Evolutionary conservation across 2,888 invertebrate genomes (phyloP).

Genomic region (Pterobdella sp.): DNA sequence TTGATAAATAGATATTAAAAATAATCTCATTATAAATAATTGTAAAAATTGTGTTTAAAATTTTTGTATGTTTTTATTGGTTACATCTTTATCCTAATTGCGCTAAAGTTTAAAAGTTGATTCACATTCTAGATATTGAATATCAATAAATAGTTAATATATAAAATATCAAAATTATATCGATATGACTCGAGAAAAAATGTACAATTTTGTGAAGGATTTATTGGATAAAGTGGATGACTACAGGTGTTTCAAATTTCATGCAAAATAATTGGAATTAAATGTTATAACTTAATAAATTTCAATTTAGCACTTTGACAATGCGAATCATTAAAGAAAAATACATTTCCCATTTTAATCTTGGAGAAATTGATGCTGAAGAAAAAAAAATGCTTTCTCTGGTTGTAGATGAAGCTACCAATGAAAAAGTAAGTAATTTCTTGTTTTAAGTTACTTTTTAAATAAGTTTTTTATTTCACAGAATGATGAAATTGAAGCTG

Average conservation of each 20-base stretch:
- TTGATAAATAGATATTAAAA: too few species aligned
- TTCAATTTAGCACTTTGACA: slow-evolving; percentile 18
- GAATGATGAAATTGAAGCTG: not conserved
- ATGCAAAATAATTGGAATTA: not conserved
- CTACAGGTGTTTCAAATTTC: slow-evolving; percentile 6
- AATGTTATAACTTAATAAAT: not conserved
- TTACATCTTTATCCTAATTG: too few species aligned
- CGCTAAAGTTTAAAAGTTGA: too few species aligned
- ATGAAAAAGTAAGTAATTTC: slow-evolving; percentile 24
- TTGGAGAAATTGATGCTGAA: slow-evolving; percentile 16
- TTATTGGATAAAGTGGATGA: slow-evolving; percentile 27
- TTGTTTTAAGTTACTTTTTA: not conserved
- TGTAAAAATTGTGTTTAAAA: too few species aligned
- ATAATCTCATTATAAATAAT: too few species aligned
- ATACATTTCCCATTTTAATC: slow-evolving; percentile 10
- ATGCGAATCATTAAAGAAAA: slow-evolving; percentile 24
- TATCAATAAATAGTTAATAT: too few species aligned
- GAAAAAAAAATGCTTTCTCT: slow-evolving; percentile 11
- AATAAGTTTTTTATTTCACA: not conserved
- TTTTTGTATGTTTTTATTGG: too few species aligned
- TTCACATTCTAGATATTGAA: too few species aligned
- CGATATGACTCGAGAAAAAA: slow-evolving; percentile 22
- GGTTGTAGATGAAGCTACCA: slow-evolving; percentile 13
- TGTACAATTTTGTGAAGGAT: slow-evolving; percentile 25
- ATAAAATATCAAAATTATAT: too few species aligned